A percentile compares a stretch with the other conserved stretches of the same genome.
Evolutionary conservation across 2,888 invertebrate species (phyloP).

Genomic region (Aphodius granarius): DNA sequence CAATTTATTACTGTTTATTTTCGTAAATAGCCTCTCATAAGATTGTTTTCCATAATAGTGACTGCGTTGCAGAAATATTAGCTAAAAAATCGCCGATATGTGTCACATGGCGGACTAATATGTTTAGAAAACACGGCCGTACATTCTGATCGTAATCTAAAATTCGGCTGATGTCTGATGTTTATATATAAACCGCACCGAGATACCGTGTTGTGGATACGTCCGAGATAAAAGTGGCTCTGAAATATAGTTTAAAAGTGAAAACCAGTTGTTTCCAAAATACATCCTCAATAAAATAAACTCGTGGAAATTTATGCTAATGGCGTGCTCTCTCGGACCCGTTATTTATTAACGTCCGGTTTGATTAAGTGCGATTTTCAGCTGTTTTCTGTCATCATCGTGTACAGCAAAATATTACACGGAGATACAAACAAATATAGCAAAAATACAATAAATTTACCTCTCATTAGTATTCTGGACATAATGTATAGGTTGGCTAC

Average conservation of each 20-base stretch:
- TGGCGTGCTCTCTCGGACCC: not conserved
- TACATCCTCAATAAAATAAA: not conserved
- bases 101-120: not conserved
- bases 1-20: too few species aligned
- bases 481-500: too few species aligned
- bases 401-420: too few species aligned
- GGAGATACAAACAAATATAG: too few species aligned
- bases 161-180: not conserved
- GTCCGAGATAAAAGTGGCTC: not conserved
- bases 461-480: not conserved
- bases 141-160: not conserved
- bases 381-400: not conserved
- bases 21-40: too few species aligned
- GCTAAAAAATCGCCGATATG: not conserved
- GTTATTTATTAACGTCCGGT: not conserved
- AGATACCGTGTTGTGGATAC: not conserved
- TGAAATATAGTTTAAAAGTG: not conserved
- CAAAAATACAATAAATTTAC: not conserved
- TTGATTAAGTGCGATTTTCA: not conserved
- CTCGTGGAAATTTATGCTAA: not conserved
- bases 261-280: not conserved
- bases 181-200: not conserved
- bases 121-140: not conserved
- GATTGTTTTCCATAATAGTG: too few species aligned
- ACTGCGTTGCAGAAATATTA: too few species aligned